phyloP scores from a whole-genome alignment of 2,888 invertebrate genomes.

The Vannuccia rotundouncinata region DNA sequence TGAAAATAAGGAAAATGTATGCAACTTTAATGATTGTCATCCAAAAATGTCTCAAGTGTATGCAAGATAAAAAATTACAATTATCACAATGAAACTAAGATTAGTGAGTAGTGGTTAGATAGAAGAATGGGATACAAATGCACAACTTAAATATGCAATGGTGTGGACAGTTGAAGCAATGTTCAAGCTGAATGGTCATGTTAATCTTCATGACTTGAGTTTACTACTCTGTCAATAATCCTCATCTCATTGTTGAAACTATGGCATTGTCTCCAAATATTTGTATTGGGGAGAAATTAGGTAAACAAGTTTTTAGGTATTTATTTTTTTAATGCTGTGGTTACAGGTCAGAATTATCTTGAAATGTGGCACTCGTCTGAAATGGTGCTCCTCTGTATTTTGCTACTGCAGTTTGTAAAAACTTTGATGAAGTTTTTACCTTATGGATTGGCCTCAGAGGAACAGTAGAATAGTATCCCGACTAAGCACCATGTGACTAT shows the following conservation, averaged over 20 bases:
- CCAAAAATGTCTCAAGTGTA: background rate
- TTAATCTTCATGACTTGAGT: background rate
- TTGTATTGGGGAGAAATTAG: background rate
- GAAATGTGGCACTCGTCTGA: background rate
- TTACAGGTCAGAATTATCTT: background rate
- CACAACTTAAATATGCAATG: background rate
- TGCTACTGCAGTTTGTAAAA: background rate
- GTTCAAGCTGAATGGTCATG: background rate
- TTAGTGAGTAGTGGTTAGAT: background rate
- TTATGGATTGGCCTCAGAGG: background rate
- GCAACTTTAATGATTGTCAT: background rate
- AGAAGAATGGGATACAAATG: background rate
- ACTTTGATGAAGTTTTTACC: background rate
- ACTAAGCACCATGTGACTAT: background rate
- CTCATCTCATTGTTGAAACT: background rate
- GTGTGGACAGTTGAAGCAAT: background rate
- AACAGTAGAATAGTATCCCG: background rate
- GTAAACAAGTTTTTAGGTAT: background rate
- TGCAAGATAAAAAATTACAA: background rate
- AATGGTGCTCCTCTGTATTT: background rate
- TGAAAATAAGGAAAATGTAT: background rate
- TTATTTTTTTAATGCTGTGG: background rate
- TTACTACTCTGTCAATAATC: background rate
- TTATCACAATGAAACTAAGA: background rate
- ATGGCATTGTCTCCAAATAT: background rate